Evolutionary conservation across 2,113 vertebrate genomes (phyloP).

Genomic region (Panurus biarmicus): DNA sequence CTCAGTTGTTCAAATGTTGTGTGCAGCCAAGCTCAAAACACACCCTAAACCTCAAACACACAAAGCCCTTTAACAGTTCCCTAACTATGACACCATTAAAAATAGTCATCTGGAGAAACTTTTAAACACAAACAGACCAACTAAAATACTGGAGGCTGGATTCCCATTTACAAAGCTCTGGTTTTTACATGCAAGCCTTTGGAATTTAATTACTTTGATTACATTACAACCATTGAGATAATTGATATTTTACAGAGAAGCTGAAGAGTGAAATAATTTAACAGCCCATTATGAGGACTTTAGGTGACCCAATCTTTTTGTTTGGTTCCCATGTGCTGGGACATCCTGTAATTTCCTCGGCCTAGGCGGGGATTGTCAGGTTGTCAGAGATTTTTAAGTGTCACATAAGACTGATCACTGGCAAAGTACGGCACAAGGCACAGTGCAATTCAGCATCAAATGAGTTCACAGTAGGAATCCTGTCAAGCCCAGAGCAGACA

Average conservation of each 20-base stretch:
- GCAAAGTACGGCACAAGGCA: background rate
- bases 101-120: conserved; percentile 18
- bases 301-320: background rate
- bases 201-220: conserved; percentile 49
- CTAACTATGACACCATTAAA: background rate
- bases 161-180: background rate
- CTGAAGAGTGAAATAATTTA: conserved; percentile 43
- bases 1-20: background rate
- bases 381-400: background rate
- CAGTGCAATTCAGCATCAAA: background rate
- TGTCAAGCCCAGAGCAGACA: conserved; percentile 2
- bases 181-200: conserved; percentile 33
- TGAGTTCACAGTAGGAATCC: background rate
- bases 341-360: background rate
- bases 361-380: background rate
- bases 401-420: background rate
- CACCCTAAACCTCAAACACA: conserved; percentile 29
- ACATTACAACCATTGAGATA: conserved; percentile 41
- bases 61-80: background rate
- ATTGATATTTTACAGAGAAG: conserved; percentile 60
- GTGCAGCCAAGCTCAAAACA: conserved; percentile 6
- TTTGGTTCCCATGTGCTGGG: background rate
- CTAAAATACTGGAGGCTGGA: background rate
- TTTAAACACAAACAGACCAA: conserved; percentile 11
- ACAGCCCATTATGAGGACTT: conserved; percentile 30